Evolutionary conservation across 92 coral and sea anemone species (phyloP).

Genomic region (Nematostella vectensis): DNA sequence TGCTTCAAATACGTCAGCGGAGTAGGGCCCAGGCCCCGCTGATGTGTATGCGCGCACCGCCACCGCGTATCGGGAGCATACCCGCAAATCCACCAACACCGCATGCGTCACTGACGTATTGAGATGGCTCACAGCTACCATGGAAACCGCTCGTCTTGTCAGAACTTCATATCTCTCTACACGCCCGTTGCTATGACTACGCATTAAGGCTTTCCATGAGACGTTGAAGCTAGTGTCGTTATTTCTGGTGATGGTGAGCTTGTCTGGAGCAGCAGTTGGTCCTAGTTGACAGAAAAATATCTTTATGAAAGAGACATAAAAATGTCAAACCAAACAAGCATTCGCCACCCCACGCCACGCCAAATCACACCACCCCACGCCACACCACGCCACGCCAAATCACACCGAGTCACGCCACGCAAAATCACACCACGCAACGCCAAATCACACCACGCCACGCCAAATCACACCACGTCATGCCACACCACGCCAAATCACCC

Average conservation of each 20-base stretch:
- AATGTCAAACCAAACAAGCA: no score
- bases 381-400: no score
- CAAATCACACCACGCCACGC: no score
- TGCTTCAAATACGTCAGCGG: background rate
- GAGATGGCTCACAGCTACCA: background rate
- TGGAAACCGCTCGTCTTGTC: background rate
- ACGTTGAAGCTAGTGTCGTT: slow-evolving; percentile 1
- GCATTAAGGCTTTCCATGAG: slow-evolving; percentile 6
- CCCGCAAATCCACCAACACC: background rate
- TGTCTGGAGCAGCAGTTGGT: slow-evolving; percentile 6
- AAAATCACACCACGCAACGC: no score
- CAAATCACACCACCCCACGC: no score
- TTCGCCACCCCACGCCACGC: no score
- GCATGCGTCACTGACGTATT: slow-evolving; percentile 9
- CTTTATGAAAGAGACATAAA: no score
- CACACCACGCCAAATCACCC: no score
- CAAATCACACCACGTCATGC: no score
- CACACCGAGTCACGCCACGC: no score
- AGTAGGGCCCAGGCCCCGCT: slow-evolving; percentile 28
- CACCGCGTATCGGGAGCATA: slow-evolving; percentile 12
- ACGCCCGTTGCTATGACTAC: slow-evolving; percentile 7
- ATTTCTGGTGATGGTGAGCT: background rate
- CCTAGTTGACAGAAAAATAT: no score
- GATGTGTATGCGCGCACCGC: slow-evolving; percentile 29
- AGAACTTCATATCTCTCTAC: slow-evolving; percentile 3